Percentiles rank a stretch among this genome's conserved stretches.
phyloP scores from a whole-genome alignment of 2,888 invertebrate species.

The Erebia palarica region DNA sequence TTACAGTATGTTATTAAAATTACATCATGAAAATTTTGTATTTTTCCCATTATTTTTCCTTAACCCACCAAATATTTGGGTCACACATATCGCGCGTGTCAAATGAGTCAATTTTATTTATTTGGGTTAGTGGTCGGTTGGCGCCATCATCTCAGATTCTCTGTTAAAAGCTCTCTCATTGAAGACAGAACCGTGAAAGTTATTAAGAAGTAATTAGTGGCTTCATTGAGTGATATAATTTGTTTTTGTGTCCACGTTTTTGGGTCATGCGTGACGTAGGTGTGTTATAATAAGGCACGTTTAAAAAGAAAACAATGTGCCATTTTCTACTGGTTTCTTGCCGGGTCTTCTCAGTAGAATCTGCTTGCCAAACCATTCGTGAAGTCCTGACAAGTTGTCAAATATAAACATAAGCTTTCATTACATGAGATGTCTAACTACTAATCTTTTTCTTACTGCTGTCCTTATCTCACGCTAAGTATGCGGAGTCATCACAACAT shows the following conservation, averaged over 20 bases:
- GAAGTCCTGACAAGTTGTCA: no score
- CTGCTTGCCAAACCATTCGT: no score
- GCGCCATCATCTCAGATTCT: slow-evolving; percentile 7
- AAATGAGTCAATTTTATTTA: slow-evolving; percentile 36
- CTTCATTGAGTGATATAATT: slow-evolving; percentile 5
- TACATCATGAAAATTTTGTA: slow-evolving; percentile 30
- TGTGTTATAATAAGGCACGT: not conserved
- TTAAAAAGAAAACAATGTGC: not conserved
- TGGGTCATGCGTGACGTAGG: slow-evolving; percentile 3
- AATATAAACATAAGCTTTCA: no score
- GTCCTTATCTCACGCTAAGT: no score
- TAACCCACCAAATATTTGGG: slow-evolving; percentile 44
- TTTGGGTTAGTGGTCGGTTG: slow-evolving; percentile 23
- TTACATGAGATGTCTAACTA: no score
- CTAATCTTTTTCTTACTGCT: no score
- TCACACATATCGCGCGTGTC: slow-evolving; percentile 29
- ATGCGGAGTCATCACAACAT: no score
- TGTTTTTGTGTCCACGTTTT: not conserved
- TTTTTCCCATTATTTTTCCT: slow-evolving; percentile 43
- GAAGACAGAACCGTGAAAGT: slow-evolving; percentile 5
- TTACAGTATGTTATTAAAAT: not conserved
- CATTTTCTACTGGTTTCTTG: no score
- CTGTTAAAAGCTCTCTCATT: slow-evolving; percentile 5
- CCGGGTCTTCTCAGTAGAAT: no score
- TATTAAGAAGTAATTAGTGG: slow-evolving; percentile 21